phyloP scores from a whole-genome alignment of 2,797 vertebrate species.

The Cheirogaleus major region DNA sequence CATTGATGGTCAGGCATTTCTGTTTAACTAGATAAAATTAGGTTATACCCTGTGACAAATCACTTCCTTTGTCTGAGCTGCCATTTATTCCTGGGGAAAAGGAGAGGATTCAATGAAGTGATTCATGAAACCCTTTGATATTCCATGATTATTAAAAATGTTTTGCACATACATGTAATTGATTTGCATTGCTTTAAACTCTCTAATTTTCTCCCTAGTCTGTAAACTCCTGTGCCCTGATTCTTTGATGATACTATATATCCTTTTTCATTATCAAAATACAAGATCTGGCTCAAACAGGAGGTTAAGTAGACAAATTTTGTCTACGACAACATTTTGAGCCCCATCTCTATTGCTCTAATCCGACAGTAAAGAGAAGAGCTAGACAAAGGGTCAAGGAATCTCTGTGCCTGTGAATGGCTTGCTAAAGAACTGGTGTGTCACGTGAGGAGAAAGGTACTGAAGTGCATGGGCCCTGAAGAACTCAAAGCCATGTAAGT shows the following conservation, averaged over 20 bases:
- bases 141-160: neutral
- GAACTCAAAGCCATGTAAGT: neutral
- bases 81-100: neutral
- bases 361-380: neutral
- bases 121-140: neutral
- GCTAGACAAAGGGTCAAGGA: neutral
- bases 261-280: neutral
- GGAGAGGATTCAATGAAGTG: neutral
- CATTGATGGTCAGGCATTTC: neutral
- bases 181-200: neutral
- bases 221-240: neutral
- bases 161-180: neutral
- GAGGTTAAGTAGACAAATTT: neutral
- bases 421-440: neutral
- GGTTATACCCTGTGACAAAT: neutral
- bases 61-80: neutral
- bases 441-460: neutral
- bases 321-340: neutral
- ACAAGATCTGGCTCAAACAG: neutral
- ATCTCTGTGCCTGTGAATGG: neutral
- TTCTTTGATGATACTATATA: neutral
- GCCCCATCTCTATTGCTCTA: neutral
- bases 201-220: neutral
- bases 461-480: neutral
- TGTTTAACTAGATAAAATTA: neutral